Base-by-base conservation (phyloP, 1,140 invertebrate genomes). In the Trachelipus rathkii region DNA sequence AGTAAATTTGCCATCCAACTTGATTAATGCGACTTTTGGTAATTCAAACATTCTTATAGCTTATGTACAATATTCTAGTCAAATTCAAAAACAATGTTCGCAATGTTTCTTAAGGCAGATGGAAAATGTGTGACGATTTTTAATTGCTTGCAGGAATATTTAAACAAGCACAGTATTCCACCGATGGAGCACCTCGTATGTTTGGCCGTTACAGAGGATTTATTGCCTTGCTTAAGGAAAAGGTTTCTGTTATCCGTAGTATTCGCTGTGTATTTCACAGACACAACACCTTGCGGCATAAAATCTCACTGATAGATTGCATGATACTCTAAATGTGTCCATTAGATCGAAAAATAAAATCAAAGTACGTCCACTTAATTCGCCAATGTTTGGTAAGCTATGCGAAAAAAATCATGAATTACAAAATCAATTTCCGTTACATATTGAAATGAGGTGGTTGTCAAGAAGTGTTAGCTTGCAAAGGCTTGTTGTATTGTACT, bases 131-230 rank as follows among this genome's bases (percentile, higher is more conserved):
- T 46, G 60, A 71, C 33, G n/a, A 78, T 75, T 79, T 79, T 79
- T 68, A 45, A 19, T 53, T 76, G 72, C n/a, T n/a, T n/a, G n/a
- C n/a, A n/a, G n/a, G n/a, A n/a, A n/a, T n/a, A n/a, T n/a, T n/a
- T n/a, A n/a, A 45, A 82, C 23, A 79, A 79, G 76, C 82, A 83
- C 75, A 75, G 74, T 69, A 80, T 83, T 76, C 81, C 81, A 19
- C 73, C 83, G 23, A 81, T 80, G n/a, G n/a, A n/a, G n/a, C n/a
- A n/a, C n/a, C n/a, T n/a, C n/a, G n/a, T n/a, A n/a, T n/a, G n/a
- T n/a, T n/a, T n/a, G n/a, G n/a, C n/a, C n/a, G n/a, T n/a, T n/a
- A n/a, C n/a, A n/a, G n/a, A n/a, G n/a, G n/a, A n/a, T n/a, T n/a
- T n/a, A n/a, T n/a, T n/a, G n/a, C n/a, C n/a, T n/a, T n/a, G n/a